A percentile compares a stretch with the other conserved stretches of the same genome.
These are phyloP conservation scores for Cossypha heuglini DNA, from an alignment of 2,797 vertebrate species.

Conservation along the genomic window DNA sequence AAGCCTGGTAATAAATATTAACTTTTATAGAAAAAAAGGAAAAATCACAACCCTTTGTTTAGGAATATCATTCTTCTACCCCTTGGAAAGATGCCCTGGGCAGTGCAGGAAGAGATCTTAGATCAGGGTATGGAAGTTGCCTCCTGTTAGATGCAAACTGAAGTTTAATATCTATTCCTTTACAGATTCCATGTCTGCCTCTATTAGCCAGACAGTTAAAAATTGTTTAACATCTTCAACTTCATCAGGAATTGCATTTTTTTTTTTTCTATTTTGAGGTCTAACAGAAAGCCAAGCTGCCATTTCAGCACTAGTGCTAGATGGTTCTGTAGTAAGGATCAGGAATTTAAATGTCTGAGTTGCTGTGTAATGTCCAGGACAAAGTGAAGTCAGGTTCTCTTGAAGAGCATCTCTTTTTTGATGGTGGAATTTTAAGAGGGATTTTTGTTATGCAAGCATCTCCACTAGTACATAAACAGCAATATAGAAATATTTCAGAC, in stretches of 20 bases:
- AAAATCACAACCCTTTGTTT: neutral
- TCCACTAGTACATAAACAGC: neutral
- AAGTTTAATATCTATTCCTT: neutral
- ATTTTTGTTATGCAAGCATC: neutral
- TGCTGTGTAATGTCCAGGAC: neutral
- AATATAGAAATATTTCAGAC: neutral
- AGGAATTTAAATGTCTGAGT: neutral
- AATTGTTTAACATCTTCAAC: neutral
- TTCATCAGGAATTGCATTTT: neutral
- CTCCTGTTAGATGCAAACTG: constrained; percentile 30
- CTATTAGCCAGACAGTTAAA: neutral
- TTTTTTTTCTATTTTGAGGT: neutral
- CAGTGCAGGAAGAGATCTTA: neutral
- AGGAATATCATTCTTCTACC: neutral
- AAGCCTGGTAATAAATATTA: neutral
- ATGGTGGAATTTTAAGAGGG: neutral
- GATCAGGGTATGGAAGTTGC: constrained; percentile 42
- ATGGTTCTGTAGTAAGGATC: neutral
- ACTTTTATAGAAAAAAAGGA: neutral
- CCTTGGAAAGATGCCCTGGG: neutral
- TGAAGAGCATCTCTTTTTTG: neutral
- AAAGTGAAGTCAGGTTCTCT: neutral
- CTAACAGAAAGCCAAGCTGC: neutral
- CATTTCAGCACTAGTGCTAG: neutral
- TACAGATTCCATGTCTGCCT: neutral